Percentiles rank a stretch among this genome's conserved stretches.
Conservation (phyloP, 2,113 vertebrate genomes). For the Microcebus griseorufus region DNA sequence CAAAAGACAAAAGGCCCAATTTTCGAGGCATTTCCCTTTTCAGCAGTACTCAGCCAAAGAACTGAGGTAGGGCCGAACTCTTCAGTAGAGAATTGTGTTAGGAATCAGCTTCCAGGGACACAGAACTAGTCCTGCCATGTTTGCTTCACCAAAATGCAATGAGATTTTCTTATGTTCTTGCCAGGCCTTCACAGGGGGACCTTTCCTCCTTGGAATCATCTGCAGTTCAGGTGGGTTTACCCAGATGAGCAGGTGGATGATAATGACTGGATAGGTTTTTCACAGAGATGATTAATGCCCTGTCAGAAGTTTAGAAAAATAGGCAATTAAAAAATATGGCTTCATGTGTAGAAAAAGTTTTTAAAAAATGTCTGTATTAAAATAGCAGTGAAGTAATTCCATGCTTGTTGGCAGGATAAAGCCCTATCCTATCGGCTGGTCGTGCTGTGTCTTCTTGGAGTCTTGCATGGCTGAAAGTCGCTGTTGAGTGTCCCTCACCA, state of each 20-base stretch:
- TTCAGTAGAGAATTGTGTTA: background rate
- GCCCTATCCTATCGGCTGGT: background rate
- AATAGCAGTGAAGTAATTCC: background rate
- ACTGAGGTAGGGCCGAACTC: background rate
- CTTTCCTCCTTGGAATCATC: background rate
- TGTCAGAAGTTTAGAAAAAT: background rate
- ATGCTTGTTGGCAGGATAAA: background rate
- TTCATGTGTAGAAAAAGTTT: background rate
- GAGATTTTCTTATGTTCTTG: background rate
- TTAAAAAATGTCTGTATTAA: background rate
- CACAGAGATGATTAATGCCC: background rate
- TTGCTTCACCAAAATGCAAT: background rate
- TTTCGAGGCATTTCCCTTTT: background rate
- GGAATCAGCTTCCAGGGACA: background rate
- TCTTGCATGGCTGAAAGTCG: background rate
- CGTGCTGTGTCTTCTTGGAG: background rate
- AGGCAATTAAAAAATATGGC: background rate
- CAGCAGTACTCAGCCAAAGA: background rate
- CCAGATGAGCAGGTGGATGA: background rate
- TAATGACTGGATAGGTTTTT: background rate
- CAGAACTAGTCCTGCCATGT: background rate
- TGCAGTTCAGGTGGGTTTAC: background rate
- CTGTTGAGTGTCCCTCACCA: background rate
- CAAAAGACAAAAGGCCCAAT: conserved; percentile 24
- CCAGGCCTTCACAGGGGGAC: background rate